Evolutionary conservation across 2,888 invertebrate species (phyloP).

Genomic region (Eulithis testata): DNA sequence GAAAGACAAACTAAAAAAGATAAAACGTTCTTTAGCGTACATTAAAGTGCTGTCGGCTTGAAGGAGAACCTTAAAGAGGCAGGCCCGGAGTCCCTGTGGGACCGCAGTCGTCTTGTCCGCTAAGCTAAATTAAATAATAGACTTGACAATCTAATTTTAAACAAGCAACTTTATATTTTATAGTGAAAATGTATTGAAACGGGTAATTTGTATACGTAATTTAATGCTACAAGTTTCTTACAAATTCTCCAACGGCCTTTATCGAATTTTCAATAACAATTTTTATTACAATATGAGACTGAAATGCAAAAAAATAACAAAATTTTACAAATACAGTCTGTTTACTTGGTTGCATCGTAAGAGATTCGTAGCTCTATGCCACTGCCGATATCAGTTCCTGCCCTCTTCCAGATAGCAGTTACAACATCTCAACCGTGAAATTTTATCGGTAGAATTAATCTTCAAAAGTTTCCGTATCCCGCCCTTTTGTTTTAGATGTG

Average conservation of each 20-base stretch:
- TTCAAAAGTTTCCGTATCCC: slow-evolving; percentile 68
- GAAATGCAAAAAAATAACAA: too few relatives aligned
- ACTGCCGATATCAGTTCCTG: slow-evolving; percentile 62
- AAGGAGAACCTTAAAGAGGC: slow-evolving; percentile 75
- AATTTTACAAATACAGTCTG: too few relatives aligned
- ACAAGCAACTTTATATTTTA: slow-evolving; percentile 14
- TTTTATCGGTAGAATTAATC: slow-evolving; percentile 83
- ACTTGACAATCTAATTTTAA: slow-evolving; percentile 52
- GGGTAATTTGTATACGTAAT: too few relatives aligned
- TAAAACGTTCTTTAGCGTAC: slow-evolving; percentile 80
- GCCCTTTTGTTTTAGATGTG: slow-evolving; percentile 75
- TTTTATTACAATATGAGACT: too few relatives aligned
- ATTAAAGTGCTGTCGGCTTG: slow-evolving; percentile 76
- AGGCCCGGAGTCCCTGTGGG: slow-evolving; percentile 60
- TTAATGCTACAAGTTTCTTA: too few relatives aligned
- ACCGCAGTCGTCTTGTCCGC: slow-evolving; percentile 55
- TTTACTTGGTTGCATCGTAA: slow-evolving; percentile 2
- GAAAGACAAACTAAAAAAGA: slow-evolving; percentile 79
- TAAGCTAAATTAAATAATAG: slow-evolving; percentile 72
- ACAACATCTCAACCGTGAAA: slow-evolving; percentile 75
- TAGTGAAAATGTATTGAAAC: neutral
- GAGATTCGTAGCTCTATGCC: slow-evolving; percentile 49
- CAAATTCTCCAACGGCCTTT: too few relatives aligned
- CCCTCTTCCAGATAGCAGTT: slow-evolving; percentile 67
- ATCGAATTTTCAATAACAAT: too few relatives aligned